These are phyloP conservation scores for Zygogramma bicolorata DNA, from an alignment of 2,888 invertebrate species.

Conservation along the genomic window DNA sequence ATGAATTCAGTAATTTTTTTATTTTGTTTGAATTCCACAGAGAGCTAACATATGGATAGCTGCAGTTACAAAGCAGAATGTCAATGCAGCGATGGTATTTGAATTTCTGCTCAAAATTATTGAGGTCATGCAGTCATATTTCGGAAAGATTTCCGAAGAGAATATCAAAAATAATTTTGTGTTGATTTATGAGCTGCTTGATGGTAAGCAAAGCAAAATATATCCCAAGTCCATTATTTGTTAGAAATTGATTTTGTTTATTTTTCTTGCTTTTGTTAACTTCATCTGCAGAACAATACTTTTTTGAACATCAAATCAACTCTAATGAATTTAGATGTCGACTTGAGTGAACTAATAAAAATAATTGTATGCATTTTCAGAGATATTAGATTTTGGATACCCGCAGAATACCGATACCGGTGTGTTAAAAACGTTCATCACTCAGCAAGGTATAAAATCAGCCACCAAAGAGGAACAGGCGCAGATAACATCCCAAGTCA, in stretches of 20 bases:
- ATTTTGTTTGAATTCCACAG: slow-evolving; percentile 65
- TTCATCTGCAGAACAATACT: too few species aligned
- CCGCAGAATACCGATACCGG: slow-evolving; percentile 99
- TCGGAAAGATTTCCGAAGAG: slow-evolving; percentile 99
- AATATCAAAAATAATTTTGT: slow-evolving; percentile 99
- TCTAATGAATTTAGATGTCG: neutral
- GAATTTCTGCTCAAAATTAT: slow-evolving; percentile 98
- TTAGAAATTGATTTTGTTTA: too few species aligned
- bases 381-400: slow-evolving; percentile 99
- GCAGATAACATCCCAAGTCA: slow-evolving; percentile 97
- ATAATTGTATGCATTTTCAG: slow-evolving; percentile 68
- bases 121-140: slow-evolving; percentile 99
- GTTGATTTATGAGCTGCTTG: slow-evolving; percentile 97
- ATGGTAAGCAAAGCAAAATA: slow-evolving; percentile 85
- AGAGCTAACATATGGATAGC: slow-evolving; percentile 99
- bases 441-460: slow-evolving; percentile 98
- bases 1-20: neutral
- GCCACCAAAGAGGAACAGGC: slow-evolving; percentile 99
- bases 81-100: slow-evolving; percentile 99
- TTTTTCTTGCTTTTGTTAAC: too few species aligned
- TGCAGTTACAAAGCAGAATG: slow-evolving; percentile 99
- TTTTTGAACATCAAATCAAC: neutral
- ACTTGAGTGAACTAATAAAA: too few species aligned
- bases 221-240: too few species aligned
- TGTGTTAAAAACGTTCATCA: slow-evolving; percentile 98